Evolutionary conservation across 2,888 invertebrate species (phyloP).

Genomic region (Pogonocherus hispidulus): DNA sequence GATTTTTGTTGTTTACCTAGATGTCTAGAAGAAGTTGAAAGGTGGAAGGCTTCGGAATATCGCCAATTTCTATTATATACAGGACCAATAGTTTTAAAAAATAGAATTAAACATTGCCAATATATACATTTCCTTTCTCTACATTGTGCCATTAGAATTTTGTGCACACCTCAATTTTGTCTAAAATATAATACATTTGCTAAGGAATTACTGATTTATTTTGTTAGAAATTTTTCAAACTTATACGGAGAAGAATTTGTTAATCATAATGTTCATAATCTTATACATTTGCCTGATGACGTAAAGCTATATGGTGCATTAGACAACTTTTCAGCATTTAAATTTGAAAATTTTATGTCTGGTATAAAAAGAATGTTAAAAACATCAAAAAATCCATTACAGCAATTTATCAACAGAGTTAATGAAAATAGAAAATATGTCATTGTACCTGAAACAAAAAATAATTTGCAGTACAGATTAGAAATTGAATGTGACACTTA

Average conservation of each 20-base stretch:
- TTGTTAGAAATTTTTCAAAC: constrained; percentile 26
- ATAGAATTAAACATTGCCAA: too few species aligned
- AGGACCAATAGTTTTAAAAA: too few species aligned
- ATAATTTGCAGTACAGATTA: not conserved
- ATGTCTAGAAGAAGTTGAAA: too few species aligned
- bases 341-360: constrained; percentile 37
- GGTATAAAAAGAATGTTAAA: constrained; percentile 6
- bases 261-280: constrained; percentile 35
- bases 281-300: constrained; percentile 38
- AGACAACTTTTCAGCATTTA: constrained; percentile 38
- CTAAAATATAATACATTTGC: constrained; percentile 26
- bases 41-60: too few species aligned
- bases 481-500: constrained; percentile 2
- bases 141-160: too few species aligned
- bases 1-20: too few species aligned
- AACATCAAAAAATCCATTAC: constrained; percentile 10
- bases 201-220: constrained; percentile 25
- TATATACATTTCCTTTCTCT: too few species aligned
- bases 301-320: constrained; percentile 28
- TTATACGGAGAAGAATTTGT: constrained; percentile 26
- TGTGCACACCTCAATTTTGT: constrained; percentile 7
- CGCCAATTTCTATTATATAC: too few species aligned
- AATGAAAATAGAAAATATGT: not conserved
- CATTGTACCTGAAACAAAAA: not conserved
- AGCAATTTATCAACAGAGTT: not conserved